Conservation (phyloP, 2,888 invertebrate genomes). For the Pandemis heparana region DNA sequence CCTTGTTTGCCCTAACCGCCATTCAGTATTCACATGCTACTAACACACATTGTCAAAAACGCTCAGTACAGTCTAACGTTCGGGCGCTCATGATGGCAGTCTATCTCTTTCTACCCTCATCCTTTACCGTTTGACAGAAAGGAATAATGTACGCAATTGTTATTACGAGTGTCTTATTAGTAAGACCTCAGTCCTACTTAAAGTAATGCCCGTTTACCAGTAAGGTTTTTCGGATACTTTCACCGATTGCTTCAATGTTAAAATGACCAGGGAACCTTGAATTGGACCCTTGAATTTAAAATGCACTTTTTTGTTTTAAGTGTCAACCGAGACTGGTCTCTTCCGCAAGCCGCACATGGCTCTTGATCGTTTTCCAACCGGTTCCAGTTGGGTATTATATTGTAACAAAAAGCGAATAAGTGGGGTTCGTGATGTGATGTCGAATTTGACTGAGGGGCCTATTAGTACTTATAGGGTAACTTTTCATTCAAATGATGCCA, state of each 20-base stretch:
- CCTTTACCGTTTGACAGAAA: no score
- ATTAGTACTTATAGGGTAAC: neutral
- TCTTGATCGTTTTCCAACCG: slow-evolving; percentile 24
- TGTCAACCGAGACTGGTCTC: slow-evolving; percentile 25
- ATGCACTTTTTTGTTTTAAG: slow-evolving; percentile 14
- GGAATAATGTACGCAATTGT: no score
- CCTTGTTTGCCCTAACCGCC: neutral
- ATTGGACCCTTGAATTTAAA: slow-evolving; percentile 30
- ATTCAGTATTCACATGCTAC: neutral
- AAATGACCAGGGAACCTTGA: neutral
- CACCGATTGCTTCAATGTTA: neutral
- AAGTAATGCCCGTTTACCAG: slow-evolving; percentile 4
- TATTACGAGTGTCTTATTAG: no score
- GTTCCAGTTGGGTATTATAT: slow-evolving; percentile 28
- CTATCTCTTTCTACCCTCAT: no score
- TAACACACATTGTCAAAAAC: slow-evolving; percentile 5
- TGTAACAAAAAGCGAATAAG: neutral
- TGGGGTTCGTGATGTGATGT: neutral
- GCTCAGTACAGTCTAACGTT: neutral
- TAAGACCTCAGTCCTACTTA: neutral
- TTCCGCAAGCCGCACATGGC: slow-evolving; percentile 34
- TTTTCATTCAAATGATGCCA: no score
- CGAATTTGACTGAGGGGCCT: neutral
- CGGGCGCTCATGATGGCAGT: no score
- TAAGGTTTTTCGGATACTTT: neutral